Conservation (phyloP, 2,888 invertebrate species). For the Epinotia nisella region DNA sequence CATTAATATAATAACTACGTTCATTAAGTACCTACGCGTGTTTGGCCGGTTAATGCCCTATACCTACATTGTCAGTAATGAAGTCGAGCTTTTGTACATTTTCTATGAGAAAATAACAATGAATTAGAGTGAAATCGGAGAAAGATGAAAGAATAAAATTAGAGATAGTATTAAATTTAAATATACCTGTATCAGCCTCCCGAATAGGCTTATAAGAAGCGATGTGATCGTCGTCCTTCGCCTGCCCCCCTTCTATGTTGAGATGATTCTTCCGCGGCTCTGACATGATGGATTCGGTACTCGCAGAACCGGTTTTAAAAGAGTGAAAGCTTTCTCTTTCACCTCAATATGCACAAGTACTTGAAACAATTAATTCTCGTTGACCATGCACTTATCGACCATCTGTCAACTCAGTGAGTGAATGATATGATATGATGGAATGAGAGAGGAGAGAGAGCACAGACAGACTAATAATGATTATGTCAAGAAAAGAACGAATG, state of each 20-base stretch:
- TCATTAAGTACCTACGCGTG: not conserved
- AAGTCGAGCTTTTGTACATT: not conserved
- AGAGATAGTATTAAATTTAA: constrained; percentile 29
- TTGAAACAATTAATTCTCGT: constrained; percentile 54
- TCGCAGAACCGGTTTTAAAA: constrained; percentile 59
- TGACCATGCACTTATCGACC: constrained; percentile 49
- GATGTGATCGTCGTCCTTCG: constrained; percentile 80
- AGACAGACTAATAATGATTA: constrained; percentile 6
- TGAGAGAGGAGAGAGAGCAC: too few relatives aligned
- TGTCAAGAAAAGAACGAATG: not conserved
- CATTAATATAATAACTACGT: constrained; percentile 5
- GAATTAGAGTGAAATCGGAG: not conserved
- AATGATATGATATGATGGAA: constrained; percentile 32
- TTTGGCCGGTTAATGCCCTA: not conserved
- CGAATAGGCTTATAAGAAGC: constrained; percentile 84
- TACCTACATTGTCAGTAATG: constrained; percentile 6
- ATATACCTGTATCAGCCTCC: constrained; percentile 84
- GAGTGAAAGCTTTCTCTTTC: constrained; percentile 59
- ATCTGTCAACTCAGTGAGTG: constrained; percentile 49
- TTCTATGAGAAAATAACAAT: not conserved
- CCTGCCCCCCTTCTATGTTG: constrained; percentile 76
- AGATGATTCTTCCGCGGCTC: constrained; percentile 77
- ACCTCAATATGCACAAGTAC: constrained; percentile 54
- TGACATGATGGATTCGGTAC: constrained; percentile 64
- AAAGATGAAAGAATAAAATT: not conserved